Base-by-base conservation (phyloP, 2,888 invertebrate genomes). In the Emmelina monodactyla region DNA sequence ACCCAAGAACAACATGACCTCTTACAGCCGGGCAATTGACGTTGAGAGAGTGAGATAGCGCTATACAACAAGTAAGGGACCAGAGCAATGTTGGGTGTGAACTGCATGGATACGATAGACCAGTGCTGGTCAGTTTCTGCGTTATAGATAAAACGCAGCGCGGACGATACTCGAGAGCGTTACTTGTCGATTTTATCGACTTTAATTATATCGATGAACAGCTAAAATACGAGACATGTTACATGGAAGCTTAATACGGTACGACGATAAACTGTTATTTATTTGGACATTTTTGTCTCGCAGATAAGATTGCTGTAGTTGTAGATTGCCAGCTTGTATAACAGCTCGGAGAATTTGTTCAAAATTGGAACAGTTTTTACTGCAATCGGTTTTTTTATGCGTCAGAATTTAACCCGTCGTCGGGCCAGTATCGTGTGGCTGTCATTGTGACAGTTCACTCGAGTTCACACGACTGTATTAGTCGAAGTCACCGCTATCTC, bases 121-220 rank as follows among this genome's bases (percentile, higher is more conserved):
- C n/a, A n/a, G n/a, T n/a, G n/a, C n/a, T n/a, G n/a, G n/a, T n/a
- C n/a, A n/a, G n/a, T n/a, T n/a, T n/a, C 46, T 43, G 38, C 40
- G 43, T 38, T 37, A 49, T 46, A 47, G 54, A 54, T 51, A 55
- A 42, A 41, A 34, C 38, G 35, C 49, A 42, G 39, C 53, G 49
- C 51, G 49, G 53, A 45, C 50, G 48, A 55, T 54, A 51, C 41
- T 45, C 45, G 49, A 45, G 45, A 38, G 40, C 45, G 46, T 43
- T 49, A 50, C 56, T 53, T 56, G 58, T 58, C 50, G 55, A 60
- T 59, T 49, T 52, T 61, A 61, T 61, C 58, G 48, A 52, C 38
- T 49, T 55, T 58, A 61, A 62, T 62, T 59, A 61, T 54, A 49
- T 50, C 48, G 46, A 49, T 50, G 42, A 43, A 37, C 42, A n/a